Percentiles rank a stretch among this genome's conserved stretches.
Evolutionary conservation across 2,797 vertebrate species (phyloP).

Genomic region (Sebastolobus altivelis): DNA sequence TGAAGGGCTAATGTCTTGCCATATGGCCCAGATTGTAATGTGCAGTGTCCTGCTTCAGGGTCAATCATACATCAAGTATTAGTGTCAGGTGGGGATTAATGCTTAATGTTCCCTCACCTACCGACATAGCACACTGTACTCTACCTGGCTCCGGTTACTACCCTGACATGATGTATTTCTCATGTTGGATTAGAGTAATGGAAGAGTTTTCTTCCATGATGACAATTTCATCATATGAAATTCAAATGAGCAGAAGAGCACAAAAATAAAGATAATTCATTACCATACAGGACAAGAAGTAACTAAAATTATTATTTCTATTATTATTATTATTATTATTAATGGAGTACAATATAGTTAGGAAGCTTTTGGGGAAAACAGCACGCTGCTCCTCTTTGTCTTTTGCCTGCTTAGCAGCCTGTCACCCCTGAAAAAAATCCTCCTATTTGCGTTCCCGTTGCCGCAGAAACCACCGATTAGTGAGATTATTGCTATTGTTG

Average conservation of each 20-base stretch:
- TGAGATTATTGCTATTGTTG: slow-evolving; percentile 81
- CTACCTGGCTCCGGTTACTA: slow-evolving; percentile 52
- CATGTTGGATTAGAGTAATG: slow-evolving; percentile 13
- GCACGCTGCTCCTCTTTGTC: slow-evolving; percentile 9
- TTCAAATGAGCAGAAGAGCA: slow-evolving; percentile 4
- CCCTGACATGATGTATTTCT: slow-evolving; percentile 30
- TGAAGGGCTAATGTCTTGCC: slow-evolving; percentile 86
- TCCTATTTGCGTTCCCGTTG: slow-evolving; percentile 59
- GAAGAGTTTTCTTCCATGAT: background rate
- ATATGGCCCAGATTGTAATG: slow-evolving; percentile 85
- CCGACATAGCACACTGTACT: slow-evolving; percentile 69
- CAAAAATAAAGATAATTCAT: background rate
- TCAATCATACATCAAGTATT: slow-evolving; percentile 90
- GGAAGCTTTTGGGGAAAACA: slow-evolving; percentile 7
- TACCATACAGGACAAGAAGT: background rate
- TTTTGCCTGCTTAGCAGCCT: slow-evolving; percentile 41
- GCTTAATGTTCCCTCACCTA: slow-evolving; percentile 81
- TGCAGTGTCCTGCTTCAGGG: slow-evolving; percentile 83
- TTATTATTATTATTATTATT: background rate
- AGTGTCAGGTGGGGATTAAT: slow-evolving; percentile 91
- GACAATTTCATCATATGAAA: background rate
- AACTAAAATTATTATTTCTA: background rate
- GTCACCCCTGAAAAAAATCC: slow-evolving; percentile 36
- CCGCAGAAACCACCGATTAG: slow-evolving; percentile 71
- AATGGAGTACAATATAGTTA: background rate